Percentiles rank a stretch among this genome's conserved stretches.
These are phyloP conservation scores for Emys orbicularis DNA, from an alignment of 2,797 vertebrate genomes.

Conservation along the genomic window DNA sequence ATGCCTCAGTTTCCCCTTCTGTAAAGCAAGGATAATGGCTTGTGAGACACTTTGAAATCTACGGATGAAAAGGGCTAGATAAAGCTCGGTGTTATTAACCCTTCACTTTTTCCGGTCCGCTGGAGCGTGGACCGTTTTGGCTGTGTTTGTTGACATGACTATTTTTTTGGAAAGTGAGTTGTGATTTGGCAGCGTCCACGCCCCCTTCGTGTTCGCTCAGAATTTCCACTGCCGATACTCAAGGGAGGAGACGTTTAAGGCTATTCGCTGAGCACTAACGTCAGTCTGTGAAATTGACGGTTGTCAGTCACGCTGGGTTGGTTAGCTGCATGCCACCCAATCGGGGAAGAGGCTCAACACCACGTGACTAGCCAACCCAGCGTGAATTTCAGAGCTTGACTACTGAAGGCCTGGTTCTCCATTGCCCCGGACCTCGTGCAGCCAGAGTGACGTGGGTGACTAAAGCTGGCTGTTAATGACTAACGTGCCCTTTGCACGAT, in stretches of 20 bases:
- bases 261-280: neutral
- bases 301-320: neutral
- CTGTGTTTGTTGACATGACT: neutral
- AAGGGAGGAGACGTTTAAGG: neutral
- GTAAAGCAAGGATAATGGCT: neutral
- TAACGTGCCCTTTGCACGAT: neutral
- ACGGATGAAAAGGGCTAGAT: neutral
- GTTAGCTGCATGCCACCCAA: neutral
- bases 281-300: neutral
- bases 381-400: neutral
- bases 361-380: neutral
- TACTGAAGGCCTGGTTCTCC: neutral
- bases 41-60: neutral
- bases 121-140: neutral
- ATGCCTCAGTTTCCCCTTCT: neutral
- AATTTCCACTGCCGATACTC: neutral
- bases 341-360: neutral
- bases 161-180: neutral
- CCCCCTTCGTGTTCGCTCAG: fast-evolving
- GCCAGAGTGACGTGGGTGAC: fast-evolving
- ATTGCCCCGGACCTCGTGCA: neutral
- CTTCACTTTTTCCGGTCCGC: fast-evolving
- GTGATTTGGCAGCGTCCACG: neutral
- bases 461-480: neutral
- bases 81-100: neutral